A percentile compares a stretch with the other conserved stretches of the same genome.
Evolutionary conservation across 1,140 invertebrate species (phyloP).

Genomic region (Theocolax elegans): DNA sequence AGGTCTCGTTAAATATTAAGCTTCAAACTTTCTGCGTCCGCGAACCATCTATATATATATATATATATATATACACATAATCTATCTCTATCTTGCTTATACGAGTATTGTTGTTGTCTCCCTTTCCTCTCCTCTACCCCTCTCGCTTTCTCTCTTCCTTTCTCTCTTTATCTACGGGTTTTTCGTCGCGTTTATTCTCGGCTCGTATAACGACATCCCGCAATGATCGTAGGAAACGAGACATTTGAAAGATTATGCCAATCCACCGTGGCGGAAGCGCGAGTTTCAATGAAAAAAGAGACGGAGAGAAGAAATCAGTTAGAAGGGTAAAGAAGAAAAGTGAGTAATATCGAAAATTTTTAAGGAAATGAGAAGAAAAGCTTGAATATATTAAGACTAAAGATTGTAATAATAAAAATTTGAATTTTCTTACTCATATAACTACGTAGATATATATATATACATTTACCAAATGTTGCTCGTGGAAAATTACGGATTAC

Average conservation of each 20-base stretch:
- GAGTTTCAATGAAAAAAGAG: neutral
- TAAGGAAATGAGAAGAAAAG: neutral
- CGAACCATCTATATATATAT: constrained; percentile 8
- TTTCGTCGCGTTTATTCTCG: constrained; percentile 43
- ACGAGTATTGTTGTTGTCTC: constrained; percentile 7
- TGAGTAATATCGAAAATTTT: constrained; percentile 22
- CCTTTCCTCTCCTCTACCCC: neutral
- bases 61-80: too few relatives aligned
- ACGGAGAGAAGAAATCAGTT: neutral
- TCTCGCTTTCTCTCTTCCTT: constrained; percentile 1
- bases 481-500: too few relatives aligned
- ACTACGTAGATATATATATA: neutral
- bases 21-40: constrained; percentile 49
- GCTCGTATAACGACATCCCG: constrained; percentile 55
- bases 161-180: too few relatives aligned
- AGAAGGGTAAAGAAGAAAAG: neutral
- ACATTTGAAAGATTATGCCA: constrained; percentile 66
- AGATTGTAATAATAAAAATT: neutral
- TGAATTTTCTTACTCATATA: neutral
- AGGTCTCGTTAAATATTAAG: constrained; percentile 68
- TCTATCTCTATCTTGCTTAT: constrained; percentile 37
- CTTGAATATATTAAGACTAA: neutral
- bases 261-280: constrained; percentile 47
- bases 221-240: constrained; percentile 60
- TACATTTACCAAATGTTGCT: neutral